phyloP scores from a whole-genome alignment of 92 coral and sea anemone species.

The Nematostella vectensis region DNA sequence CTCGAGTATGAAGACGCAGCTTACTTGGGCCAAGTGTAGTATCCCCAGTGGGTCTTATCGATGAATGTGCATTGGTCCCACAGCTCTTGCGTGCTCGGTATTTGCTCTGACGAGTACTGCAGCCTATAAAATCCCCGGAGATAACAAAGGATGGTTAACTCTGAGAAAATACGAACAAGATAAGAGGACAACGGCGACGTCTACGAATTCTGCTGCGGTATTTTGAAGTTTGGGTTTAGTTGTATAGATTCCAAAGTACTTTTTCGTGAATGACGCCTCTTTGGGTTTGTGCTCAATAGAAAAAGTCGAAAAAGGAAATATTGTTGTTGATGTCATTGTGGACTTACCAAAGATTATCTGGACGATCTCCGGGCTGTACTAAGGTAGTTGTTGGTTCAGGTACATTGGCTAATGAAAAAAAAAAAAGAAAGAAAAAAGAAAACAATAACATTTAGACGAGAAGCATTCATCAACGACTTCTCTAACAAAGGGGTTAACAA shows the following conservation, averaged over 20 bases:
- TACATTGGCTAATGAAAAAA: constrained; percentile 40
- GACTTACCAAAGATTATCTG: constrained; percentile 83
- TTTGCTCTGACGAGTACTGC: constrained; percentile 55
- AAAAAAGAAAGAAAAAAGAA: not conserved
- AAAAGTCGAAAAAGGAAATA: no score
- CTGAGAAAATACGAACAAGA: no score
- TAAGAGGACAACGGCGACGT: no score
- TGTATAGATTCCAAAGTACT: no score
- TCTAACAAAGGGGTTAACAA: no score
- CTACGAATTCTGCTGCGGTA: no score
- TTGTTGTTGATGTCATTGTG: not conserved
- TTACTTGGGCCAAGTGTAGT: constrained; percentile 97
- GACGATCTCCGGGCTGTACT: constrained; percentile 82
- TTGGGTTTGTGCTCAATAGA: no score
- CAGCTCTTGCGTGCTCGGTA: constrained; percentile 59
- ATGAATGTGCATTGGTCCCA: constrained; percentile 82
- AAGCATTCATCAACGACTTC: no score
- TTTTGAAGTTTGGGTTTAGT: no score
- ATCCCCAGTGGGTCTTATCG: constrained; percentile 98
- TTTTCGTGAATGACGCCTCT: no score
- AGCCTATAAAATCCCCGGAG: constrained; percentile 43
- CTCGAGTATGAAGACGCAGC: no score
- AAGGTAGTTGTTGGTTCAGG: constrained; percentile 50
- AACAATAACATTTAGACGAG: not conserved
- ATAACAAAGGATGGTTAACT: not conserved